These are phyloP conservation scores for Cheilinus undulatus DNA, from an alignment of 2,113 vertebrate species.

Conservation along the genomic window DNA sequence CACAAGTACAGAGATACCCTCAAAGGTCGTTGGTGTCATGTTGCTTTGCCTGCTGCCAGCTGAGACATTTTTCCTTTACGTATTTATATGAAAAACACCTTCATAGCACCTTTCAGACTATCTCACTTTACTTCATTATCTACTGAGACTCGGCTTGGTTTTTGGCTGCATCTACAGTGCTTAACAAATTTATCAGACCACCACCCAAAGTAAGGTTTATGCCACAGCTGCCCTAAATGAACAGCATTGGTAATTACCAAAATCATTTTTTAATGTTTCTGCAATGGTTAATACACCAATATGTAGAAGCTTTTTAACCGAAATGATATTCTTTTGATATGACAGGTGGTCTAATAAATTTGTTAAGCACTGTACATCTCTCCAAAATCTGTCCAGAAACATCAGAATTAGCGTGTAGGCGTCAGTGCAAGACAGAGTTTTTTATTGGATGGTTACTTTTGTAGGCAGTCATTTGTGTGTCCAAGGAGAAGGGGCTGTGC, in stretches of 20 bases:
- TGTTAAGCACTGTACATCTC: too few relatives aligned
- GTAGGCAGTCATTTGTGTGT: conserved; percentile 10
- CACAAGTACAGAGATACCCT: conserved; percentile 25
- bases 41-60: background rate
- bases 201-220: too few relatives aligned
- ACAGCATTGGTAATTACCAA: too few relatives aligned
- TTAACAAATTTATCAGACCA: too few relatives aligned
- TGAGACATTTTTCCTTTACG: conserved; percentile 1
- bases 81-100: background rate
- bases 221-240: too few relatives aligned
- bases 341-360: too few relatives aligned
- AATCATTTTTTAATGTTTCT: too few relatives aligned
- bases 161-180: background rate
- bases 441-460: conserved; percentile 10
- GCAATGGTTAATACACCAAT: too few relatives aligned
- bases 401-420: background rate
- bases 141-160: background rate
- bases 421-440: background rate
- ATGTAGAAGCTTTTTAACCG: too few relatives aligned
- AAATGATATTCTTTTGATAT: too few relatives aligned
- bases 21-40: conserved; percentile 25
- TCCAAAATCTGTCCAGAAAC: conserved; percentile 14
- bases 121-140: background rate
- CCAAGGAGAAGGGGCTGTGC: background rate
- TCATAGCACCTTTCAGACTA: conserved; percentile 1